phyloP scores from a whole-genome alignment of 2,797 vertebrate genomes.

The Etheostoma perlongum region DNA sequence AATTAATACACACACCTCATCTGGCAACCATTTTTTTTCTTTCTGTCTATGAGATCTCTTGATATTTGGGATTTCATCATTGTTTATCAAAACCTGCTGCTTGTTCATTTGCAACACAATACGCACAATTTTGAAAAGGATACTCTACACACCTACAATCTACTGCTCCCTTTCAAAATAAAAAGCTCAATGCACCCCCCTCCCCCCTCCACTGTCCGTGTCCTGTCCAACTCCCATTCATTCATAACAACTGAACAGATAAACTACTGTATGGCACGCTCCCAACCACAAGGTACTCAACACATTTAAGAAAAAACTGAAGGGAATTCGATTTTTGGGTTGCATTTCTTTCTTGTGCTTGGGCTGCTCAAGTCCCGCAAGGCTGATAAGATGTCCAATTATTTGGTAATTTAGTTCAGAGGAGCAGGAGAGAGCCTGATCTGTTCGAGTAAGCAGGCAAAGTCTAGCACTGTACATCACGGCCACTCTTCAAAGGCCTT shows the following conservation, averaged over 20 bases:
- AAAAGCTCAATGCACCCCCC: slow-evolving; percentile 22
- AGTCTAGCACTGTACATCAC: slow-evolving; percentile 58
- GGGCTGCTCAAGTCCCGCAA: slow-evolving; percentile 70
- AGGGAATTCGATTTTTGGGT: slow-evolving; percentile 55
- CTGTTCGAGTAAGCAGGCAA: slow-evolving; percentile 65
- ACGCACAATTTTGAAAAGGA: background rate
- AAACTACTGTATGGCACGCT: slow-evolving; percentile 55
- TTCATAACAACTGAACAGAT: slow-evolving; percentile 50
- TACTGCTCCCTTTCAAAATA: slow-evolving; percentile 33
- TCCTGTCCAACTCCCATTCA: slow-evolving; percentile 6
- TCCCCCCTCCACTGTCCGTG: background rate
- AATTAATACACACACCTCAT: slow-evolving; percentile 63
- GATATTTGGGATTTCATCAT: slow-evolving; percentile 34
- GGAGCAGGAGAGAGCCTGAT: slow-evolving; percentile 69
- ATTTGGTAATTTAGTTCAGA: slow-evolving; percentile 80
- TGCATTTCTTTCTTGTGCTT: slow-evolving; percentile 68
- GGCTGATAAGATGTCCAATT: slow-evolving; percentile 80
- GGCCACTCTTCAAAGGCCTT: slow-evolving; percentile 79
- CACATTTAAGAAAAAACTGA: slow-evolving; percentile 63
- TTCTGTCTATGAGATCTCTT: slow-evolving; percentile 43
- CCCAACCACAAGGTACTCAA: slow-evolving; percentile 61
- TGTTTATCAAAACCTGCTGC: slow-evolving; percentile 31
- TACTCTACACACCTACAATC: slow-evolving; percentile 28
- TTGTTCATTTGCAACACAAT: slow-evolving; percentile 29
- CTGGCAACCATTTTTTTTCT: slow-evolving; percentile 17